These are phyloP conservation scores for Myxocyprinus asiaticus DNA, from an alignment of 2,113 vertebrate genomes.

Conservation along the genomic window DNA sequence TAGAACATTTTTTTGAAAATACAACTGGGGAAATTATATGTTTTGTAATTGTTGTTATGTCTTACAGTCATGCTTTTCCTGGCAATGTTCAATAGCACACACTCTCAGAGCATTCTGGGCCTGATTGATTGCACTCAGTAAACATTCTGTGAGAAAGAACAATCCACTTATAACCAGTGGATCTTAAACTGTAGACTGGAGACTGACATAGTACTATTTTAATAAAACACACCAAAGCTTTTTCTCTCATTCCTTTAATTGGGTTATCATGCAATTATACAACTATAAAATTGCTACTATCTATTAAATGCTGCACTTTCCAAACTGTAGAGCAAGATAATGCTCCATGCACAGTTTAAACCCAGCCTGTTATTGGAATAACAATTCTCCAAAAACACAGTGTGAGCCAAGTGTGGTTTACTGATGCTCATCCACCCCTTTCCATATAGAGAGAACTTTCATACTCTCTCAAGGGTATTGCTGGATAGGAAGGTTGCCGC, in stretches of 20 bases:
- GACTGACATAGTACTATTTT: background rate
- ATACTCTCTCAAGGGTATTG: slow-evolving; percentile 35
- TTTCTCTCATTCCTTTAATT: background rate
- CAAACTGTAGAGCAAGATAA: slow-evolving; percentile 15
- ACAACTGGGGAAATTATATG: background rate
- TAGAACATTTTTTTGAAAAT: slow-evolving; percentile 15
- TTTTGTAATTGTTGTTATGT: slow-evolving; percentile 5
- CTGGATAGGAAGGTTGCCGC: background rate
- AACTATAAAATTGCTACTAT: background rate
- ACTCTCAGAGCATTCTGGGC: slow-evolving; percentile 10
- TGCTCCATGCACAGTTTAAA: slow-evolving; percentile 15
- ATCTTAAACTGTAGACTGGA: background rate
- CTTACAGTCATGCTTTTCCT: background rate
- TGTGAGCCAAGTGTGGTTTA: slow-evolving; percentile 15
- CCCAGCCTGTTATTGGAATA: slow-evolving; percentile 20
- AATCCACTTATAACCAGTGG: slow-evolving; percentile 15
- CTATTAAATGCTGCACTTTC: slow-evolving; percentile 5
- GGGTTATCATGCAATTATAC: background rate
- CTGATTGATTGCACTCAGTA: slow-evolving; percentile 12
- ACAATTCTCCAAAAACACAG: slow-evolving; percentile 24
- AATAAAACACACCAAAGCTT: background rate
- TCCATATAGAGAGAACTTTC: slow-evolving; percentile 19
- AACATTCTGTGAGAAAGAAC: background rate
- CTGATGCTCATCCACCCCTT: slow-evolving; percentile 22
- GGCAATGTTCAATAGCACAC: background rate